Evolutionary conservation across 2,888 invertebrate species (phyloP).

Genomic region (Cantharis rustica): DNA sequence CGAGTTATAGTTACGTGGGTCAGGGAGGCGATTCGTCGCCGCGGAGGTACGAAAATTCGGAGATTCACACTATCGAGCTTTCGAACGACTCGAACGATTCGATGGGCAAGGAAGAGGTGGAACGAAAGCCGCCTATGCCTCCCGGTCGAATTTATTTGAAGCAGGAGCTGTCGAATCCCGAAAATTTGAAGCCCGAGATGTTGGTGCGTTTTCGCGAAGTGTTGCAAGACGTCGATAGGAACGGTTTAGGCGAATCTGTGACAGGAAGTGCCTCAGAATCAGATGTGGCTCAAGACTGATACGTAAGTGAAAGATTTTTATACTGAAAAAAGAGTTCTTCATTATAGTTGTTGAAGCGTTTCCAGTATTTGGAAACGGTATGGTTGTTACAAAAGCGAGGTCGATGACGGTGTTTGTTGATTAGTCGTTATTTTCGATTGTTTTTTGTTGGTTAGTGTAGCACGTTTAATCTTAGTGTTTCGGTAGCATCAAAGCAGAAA

Average conservation of each 20-base stretch:
- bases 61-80: conserved; percentile 53
- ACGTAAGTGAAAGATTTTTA: conserved; percentile 53
- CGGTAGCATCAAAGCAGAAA: conserved; percentile 42
- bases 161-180: conserved; percentile 55
- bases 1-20: conserved; percentile 11
- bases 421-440: conserved; percentile 47
- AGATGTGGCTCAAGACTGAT: conserved; percentile 57
- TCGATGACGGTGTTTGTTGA: conserved; percentile 57
- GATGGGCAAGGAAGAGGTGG: conserved; percentile 21
- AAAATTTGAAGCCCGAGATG: conserved; percentile 55
- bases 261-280: conserved; percentile 55
- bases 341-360: conserved; percentile 29
- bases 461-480: conserved; percentile 43
- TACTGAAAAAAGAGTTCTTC: conserved; percentile 42
- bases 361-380: conserved; percentile 31
- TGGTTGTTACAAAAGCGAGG: conserved; percentile 45
- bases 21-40: conserved; percentile 26
- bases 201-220: conserved; percentile 53
- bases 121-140: conserved; percentile 36
- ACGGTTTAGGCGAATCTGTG: conserved; percentile 48
- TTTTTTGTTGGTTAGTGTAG: conserved; percentile 41
- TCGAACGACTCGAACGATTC: conserved; percentile 55
- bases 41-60: conserved; percentile 35
- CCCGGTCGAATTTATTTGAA: conserved; percentile 54
- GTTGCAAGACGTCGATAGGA: conserved; percentile 48